Percentiles rank a stretch among this genome's conserved stretches.
These are phyloP conservation scores for Drosophila hawaiiensis DNA, from an alignment of 2,888 invertebrate species.

Conservation along the genomic window DNA sequence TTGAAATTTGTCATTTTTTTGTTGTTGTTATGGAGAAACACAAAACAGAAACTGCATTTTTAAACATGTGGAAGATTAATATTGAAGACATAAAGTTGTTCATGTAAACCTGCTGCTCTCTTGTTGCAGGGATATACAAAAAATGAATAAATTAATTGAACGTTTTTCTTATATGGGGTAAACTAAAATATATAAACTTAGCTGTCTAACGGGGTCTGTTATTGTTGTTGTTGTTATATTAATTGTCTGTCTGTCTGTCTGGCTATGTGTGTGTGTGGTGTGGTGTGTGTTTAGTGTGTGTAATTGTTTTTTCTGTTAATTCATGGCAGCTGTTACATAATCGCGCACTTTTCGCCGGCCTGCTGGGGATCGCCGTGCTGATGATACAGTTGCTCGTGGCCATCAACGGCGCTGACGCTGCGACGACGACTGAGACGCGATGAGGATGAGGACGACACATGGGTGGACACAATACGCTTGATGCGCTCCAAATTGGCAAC, in stretches of 20 bases:
- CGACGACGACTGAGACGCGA: constrained; percentile 71
- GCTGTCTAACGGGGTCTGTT: constrained; percentile 1
- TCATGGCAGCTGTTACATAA: constrained; percentile 76
- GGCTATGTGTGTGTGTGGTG: constrained; percentile 16
- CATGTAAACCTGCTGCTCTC: constrained; percentile 3
- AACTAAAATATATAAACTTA: constrained; percentile 40
- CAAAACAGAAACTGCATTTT: constrained; percentile 26
- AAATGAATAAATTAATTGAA: constrained; percentile 55
- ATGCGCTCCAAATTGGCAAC: constrained; percentile 89
- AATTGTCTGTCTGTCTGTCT: constrained; percentile 3
- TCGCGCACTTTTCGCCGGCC: constrained; percentile 82
- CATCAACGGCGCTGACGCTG: constrained; percentile 78
- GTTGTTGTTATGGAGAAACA: constrained; percentile 28
- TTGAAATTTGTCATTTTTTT: constrained; percentile 40
- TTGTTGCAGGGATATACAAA: constrained; percentile 26
- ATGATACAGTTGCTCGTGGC: constrained; percentile 84
- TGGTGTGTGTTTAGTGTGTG: constrained; percentile 10
- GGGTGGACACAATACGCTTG: constrained; percentile 88
- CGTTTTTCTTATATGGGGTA: background rate
- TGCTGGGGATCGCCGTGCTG: constrained; percentile 84
- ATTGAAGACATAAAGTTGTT: constrained; percentile 37
- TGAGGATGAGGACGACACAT: constrained; percentile 85
- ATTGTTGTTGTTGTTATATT: background rate
- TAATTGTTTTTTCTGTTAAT: constrained; percentile 14
- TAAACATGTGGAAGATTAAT: constrained; percentile 40